Evolutionary conservation across 2,113 vertebrate species (phyloP).

Genomic region (Opisthocomus hoazin): DNA sequence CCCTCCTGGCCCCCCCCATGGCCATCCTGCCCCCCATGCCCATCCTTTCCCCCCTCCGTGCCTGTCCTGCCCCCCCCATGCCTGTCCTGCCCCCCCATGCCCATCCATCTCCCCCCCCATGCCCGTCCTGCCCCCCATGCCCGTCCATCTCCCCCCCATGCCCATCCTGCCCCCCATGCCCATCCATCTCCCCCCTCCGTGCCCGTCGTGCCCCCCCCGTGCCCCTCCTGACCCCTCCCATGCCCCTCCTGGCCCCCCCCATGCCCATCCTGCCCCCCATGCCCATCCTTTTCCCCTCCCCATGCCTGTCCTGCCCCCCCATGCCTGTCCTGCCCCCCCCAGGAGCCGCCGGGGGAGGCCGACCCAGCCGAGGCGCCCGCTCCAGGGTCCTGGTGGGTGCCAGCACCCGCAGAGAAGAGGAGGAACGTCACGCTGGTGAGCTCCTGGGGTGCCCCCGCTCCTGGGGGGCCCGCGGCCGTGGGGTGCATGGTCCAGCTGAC

Average conservation of each 20-base stretch:
- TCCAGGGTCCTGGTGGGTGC: slow-evolving; percentile 48
- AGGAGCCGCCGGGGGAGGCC: background rate
- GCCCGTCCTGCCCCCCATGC: too few relatives aligned
- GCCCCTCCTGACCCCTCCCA: too few relatives aligned
- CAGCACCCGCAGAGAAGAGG: slow-evolving; percentile 76
- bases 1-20: background rate
- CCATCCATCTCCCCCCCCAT: background rate
- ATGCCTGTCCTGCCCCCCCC: background rate
- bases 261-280: too few relatives aligned
- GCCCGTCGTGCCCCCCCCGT: background rate
- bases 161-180: too few relatives aligned
- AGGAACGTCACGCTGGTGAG: slow-evolving; percentile 85
- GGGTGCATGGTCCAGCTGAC: too few relatives aligned
- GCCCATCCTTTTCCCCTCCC: too few relatives aligned
- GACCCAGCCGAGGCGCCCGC: background rate
- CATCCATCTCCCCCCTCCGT: too few relatives aligned
- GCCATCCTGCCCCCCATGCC: background rate
- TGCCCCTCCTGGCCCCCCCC: background rate
- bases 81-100: too few relatives aligned
- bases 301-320: background rate
- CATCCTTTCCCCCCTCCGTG: too few relatives aligned
- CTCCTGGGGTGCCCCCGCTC: fast-evolving
- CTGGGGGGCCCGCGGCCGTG: too few relatives aligned
- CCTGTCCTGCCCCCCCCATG: background rate
- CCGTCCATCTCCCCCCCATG: background rate